Evolutionary conservation across 2,888 invertebrate genomes (phyloP), one percentile per base, ranked within the genome.

Genomic region (Meloe dianella): DNA sequence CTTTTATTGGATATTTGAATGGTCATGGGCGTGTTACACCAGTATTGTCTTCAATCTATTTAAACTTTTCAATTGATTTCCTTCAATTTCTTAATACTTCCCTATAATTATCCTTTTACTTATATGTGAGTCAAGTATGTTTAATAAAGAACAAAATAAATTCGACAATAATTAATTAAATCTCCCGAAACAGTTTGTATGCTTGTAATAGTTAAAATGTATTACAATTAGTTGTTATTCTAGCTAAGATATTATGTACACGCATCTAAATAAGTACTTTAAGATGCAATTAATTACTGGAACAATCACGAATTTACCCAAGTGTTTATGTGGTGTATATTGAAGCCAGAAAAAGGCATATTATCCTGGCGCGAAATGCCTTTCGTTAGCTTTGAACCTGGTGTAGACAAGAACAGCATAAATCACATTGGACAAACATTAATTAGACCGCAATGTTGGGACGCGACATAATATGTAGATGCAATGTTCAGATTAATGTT

Each of bases 391-490:
- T 30, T 56, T 60, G 14, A 54, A 27, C 24, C 8, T 4, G 27
- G 24, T 54, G 54, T 74, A 77, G 76, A 77, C 27, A 74, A 78
- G 76, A 76, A 74, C 74, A 75, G 79, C 80, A 82, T 83, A 83
- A 83, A 83, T 83, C 82, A 82, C 82, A 54, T 70, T 61, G 67
- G 70, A 76, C 71, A 79, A 81, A 83, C 83, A 81, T 83, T 83
- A 83, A 83, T 83, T 82, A 82, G 81, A 78, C 78, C 79, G 79
- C 74, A 54, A 54, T 27, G 54, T 7, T 70, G 78, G 71, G 81
- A 81, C 80, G 79, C 81, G 78, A 77, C 78, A 79, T 81, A 80
- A 81, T 82, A 82, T 82, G 81, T 80, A 81, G 81, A 82, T 82
- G 76, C 80, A 54, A 81, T 79, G 80, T 68, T 77, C 74, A 79